Percentiles rank a stretch among this genome's conserved stretches.
These are phyloP conservation scores for Acanthopleura granulata DNA, from an alignment of 2,888 invertebrate genomes.

Conservation along the genomic window DNA sequence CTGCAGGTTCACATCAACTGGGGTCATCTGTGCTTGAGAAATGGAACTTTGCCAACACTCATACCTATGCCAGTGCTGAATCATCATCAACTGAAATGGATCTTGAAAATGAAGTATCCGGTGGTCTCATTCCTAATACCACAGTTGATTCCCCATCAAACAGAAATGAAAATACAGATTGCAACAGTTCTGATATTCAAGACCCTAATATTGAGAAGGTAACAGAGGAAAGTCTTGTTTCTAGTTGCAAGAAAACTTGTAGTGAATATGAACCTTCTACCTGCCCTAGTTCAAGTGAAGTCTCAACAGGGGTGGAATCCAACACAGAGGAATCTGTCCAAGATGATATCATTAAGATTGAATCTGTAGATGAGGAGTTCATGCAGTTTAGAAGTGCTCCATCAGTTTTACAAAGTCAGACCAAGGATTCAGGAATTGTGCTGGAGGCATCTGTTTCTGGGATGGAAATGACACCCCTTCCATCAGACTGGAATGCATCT, in stretches of 20 bases:
- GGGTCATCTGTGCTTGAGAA: background rate
- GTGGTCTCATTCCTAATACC: background rate
- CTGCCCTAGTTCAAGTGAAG: background rate
- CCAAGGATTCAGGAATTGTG: too few relatives aligned
- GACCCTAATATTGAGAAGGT: background rate
- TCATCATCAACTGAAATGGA: background rate
- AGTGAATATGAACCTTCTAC: slow-evolving; percentile 14
- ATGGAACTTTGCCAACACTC: background rate
- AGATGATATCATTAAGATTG: background rate
- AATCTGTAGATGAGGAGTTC: background rate
- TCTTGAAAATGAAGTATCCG: background rate
- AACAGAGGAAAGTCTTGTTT: background rate
- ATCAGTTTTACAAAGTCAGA: background rate
- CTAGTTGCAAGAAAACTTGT: background rate
- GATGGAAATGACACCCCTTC: background rate
- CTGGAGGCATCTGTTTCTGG: background rate
- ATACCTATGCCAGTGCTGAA: background rate
- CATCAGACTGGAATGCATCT: background rate
- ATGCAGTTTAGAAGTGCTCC: slow-evolving; percentile 4
- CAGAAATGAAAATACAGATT: background rate
- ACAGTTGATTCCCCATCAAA: background rate
- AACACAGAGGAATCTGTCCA: background rate
- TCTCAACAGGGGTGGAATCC: background rate
- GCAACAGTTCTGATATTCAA: background rate
- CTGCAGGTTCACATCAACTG: background rate